Evolutionary conservation across 2,797 vertebrate genomes (phyloP).

Genomic region (Eulemur coronatus): DNA sequence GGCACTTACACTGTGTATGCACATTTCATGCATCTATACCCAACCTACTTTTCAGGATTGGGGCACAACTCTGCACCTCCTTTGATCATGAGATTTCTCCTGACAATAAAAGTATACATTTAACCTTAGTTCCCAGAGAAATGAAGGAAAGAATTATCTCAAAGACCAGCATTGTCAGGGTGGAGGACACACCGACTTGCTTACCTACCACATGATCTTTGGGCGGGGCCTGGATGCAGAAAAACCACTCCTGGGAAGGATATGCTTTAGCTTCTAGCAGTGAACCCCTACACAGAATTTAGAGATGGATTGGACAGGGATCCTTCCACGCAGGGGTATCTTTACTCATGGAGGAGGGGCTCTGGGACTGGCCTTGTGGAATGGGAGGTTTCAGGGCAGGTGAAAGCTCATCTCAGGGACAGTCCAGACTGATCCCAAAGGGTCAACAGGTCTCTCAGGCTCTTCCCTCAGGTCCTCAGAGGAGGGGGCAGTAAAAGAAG

Average conservation of each 20-base stretch:
- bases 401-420: not conserved
- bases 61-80: not conserved
- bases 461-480: not conserved
- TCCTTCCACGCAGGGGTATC: not conserved
- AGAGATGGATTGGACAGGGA: not conserved
- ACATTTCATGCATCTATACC: not conserved
- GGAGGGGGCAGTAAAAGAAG: not conserved
- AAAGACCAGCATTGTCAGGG: not conserved
- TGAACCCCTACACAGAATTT: not conserved
- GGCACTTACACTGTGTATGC: too few relatives aligned
- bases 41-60: not conserved
- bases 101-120: not conserved
- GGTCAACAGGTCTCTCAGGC: not conserved
- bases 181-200: not conserved
- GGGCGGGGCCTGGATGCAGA: not conserved
- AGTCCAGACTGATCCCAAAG: not conserved
- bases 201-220: accelerated
- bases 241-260: not conserved
- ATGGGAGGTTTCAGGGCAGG: not conserved
- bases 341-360: not conserved
- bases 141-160: not conserved
- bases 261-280: not conserved
- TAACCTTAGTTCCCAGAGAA: not conserved
- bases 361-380: not conserved
- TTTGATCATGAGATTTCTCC: not conserved